These are phyloP conservation scores for Otis tarda DNA, from an alignment of 2,113 vertebrate species.

Conservation along the genomic window DNA sequence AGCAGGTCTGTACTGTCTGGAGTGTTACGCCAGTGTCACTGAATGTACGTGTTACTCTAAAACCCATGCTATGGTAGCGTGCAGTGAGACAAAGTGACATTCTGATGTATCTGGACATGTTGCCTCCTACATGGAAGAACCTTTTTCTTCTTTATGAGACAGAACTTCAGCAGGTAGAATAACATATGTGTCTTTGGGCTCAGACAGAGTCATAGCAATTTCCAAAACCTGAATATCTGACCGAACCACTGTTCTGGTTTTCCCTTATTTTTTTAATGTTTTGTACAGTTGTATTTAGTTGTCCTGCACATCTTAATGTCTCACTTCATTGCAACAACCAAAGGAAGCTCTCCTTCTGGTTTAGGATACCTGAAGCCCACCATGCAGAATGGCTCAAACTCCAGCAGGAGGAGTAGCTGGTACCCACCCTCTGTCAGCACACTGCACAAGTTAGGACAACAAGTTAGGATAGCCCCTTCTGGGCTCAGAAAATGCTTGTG, in stretches of 20 bases:
- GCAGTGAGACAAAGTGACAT: neutral
- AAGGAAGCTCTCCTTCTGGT: neutral
- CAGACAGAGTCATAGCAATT: neutral
- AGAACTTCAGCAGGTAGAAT: neutral
- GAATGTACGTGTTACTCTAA: neutral
- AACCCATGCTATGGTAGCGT: neutral
- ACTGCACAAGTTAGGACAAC: rapidly evolving
- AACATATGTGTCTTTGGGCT: neutral
- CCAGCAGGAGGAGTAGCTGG: neutral
- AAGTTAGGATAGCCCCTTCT: neutral
- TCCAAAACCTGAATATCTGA: neutral
- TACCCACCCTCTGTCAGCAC: neutral
- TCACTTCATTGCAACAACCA: neutral
- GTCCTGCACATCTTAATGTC: neutral
- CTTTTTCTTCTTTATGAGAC: neutral
- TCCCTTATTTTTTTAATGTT: neutral
- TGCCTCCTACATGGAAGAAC: neutral
- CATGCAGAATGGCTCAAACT: neutral
- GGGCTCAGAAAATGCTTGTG: neutral
- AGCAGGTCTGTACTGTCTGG: conserved; percentile 2
- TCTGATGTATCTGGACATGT: neutral
- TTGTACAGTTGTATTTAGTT: neutral
- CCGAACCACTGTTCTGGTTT: neutral
- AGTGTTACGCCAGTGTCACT: neutral
- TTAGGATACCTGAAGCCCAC: neutral